A percentile compares a stretch with the other conserved stretches of the same genome.
These are phyloP conservation scores for Phortica magna DNA, from an alignment of 2,888 invertebrate genomes.

Conservation along the genomic window DNA sequence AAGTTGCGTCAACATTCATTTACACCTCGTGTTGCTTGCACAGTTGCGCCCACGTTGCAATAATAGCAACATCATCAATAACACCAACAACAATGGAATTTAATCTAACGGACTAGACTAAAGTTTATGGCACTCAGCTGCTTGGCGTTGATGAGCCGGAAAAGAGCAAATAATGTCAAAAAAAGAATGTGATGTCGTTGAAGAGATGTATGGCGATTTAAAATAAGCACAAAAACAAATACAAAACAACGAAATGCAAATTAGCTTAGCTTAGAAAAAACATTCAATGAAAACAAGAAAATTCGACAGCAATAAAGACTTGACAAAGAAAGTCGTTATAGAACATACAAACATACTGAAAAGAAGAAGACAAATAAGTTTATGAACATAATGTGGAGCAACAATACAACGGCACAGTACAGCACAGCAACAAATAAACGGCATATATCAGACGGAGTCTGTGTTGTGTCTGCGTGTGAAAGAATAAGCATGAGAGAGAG, in stretches of 20 bases:
- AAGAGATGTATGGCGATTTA: constrained; percentile 52
- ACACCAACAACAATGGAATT: constrained; percentile 21
- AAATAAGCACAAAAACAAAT: constrained; percentile 44
- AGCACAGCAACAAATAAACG: too few relatives aligned
- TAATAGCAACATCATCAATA: constrained; percentile 40
- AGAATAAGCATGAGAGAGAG: constrained; percentile 43
- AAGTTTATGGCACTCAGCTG: too few relatives aligned
- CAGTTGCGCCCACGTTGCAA: constrained; percentile 46
- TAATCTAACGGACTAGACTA: too few relatives aligned
- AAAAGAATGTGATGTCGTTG: too few relatives aligned
- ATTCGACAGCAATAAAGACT: constrained; percentile 16
- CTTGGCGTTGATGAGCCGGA: constrained; percentile 33
- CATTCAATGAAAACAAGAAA: constrained; percentile 28
- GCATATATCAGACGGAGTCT: constrained; percentile 47
- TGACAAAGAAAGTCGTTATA: constrained; percentile 1
- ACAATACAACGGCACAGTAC: constrained; percentile 48
- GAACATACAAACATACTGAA: constrained; percentile 35
- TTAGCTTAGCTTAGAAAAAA: background rate
- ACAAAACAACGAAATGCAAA: constrained; percentile 32
- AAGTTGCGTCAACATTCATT: constrained; percentile 33
- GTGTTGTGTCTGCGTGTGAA: too few relatives aligned
- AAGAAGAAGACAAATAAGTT: constrained; percentile 35
- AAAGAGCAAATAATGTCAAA: background rate
- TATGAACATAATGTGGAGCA: constrained; percentile 14
- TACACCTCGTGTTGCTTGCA: constrained; percentile 37